Conservation (phyloP, 2,113 vertebrate species). For the Lates calcarifer region DNA sequence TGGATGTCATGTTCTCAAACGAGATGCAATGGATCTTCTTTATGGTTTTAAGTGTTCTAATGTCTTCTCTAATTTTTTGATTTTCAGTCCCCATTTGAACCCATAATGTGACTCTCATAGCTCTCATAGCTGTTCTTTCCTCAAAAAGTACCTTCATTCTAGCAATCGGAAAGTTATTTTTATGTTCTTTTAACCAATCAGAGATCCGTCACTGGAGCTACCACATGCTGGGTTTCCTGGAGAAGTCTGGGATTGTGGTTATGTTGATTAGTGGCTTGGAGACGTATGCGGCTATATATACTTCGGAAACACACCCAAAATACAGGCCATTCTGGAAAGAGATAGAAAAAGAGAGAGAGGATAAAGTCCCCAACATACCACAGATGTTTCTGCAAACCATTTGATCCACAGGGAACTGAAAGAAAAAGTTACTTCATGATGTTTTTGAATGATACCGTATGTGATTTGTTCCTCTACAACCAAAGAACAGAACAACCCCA, state of each 20-base stretch:
- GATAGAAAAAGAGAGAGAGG: conserved; percentile 5
- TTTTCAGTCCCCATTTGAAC: conserved; percentile 7
- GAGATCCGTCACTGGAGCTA: conserved; percentile 12
- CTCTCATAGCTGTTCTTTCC: conserved; percentile 10
- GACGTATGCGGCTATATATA: conserved; percentile 50
- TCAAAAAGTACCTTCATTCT: conserved; percentile 17
- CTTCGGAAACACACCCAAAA: conserved; percentile 66
- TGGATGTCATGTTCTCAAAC: neutral
- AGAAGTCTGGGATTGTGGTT: conserved; percentile 67
- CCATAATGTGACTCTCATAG: conserved; percentile 13
- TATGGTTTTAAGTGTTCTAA: neutral
- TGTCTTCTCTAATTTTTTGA: neutral
- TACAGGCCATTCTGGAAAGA: conserved; percentile 53
- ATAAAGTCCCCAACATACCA: conserved; percentile 54
- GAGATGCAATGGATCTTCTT: neutral
- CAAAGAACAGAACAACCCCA: conserved; percentile 13
- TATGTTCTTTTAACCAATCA: conserved; percentile 49
- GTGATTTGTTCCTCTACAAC: conserved; percentile 10
- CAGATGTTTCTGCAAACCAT: conserved; percentile 63
- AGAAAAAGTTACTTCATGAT: conserved; percentile 40
- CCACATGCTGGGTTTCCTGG: conserved; percentile 62
- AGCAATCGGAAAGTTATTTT: conserved; percentile 53
- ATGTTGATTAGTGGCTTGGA: conserved; percentile 73
- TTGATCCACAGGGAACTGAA: conserved; percentile 37
- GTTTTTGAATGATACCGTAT: conserved; percentile 34